A percentile compares a stretch with the other conserved stretches of the same genome.
These are phyloP conservation scores for Chelonus formosanus DNA, from an alignment of 2,888 invertebrate species.

Conservation along the genomic window DNA sequence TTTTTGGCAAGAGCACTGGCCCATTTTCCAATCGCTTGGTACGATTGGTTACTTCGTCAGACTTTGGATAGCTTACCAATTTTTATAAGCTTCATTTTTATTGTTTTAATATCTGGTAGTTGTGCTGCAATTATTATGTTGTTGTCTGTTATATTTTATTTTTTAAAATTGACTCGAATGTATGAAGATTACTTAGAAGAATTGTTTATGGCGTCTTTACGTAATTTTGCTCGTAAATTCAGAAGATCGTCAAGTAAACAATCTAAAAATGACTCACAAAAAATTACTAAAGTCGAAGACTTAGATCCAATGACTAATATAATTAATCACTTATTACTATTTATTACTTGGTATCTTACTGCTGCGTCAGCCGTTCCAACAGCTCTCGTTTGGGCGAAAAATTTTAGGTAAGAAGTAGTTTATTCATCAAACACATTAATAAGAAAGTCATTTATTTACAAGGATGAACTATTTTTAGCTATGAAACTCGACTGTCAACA, in stretches of 20 bases:
- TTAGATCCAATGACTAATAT: constrained; percentile 60
- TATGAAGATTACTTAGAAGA: constrained; percentile 80
- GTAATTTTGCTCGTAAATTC: constrained; percentile 62
- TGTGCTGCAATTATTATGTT: constrained; percentile 79
- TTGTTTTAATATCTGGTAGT: constrained; percentile 73
- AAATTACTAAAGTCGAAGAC: neutral
- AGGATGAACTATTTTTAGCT: constrained; percentile 42
- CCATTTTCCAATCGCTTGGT: constrained; percentile 65
- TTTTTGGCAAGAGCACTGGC: constrained; percentile 66
- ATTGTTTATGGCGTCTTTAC: constrained; percentile 67
- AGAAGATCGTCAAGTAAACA: constrained; percentile 31
- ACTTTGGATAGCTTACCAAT: constrained; percentile 76
- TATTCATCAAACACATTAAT: too few relatives aligned
- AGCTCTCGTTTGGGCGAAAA: constrained; percentile 81
- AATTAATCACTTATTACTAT: constrained; percentile 79
- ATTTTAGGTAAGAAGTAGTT: constrained; percentile 73
- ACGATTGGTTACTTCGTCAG: constrained; percentile 70
- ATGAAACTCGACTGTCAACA: constrained; percentile 51
- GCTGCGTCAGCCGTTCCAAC: constrained; percentile 77
- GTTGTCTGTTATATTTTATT: constrained; percentile 55
- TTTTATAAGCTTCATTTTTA: constrained; percentile 72
- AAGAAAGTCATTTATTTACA: neutral
- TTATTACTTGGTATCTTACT: constrained; percentile 74
- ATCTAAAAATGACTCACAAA: neutral
- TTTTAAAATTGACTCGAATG: constrained; percentile 75